A percentile compares a stretch with the other conserved stretches of the same genome.
phyloP scores from a whole-genome alignment of 2,888 invertebrate species.

The Eristalis tenax region DNA sequence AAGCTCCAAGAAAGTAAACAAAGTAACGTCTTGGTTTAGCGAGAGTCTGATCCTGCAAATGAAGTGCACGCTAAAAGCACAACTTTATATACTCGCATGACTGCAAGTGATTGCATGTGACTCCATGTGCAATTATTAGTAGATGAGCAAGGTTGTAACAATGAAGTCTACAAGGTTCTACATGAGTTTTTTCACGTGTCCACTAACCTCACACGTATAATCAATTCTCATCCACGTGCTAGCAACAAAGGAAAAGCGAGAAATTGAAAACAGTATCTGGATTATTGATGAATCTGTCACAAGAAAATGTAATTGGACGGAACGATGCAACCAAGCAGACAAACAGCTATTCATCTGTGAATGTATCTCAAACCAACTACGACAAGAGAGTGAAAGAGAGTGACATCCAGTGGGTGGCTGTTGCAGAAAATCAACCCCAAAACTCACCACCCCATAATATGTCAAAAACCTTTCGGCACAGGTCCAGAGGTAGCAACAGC shows the following conservation, averaged over 20 bases:
- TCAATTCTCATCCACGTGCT: constrained; percentile 1
- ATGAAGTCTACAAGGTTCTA: constrained; percentile 6
- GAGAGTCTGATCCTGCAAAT: too few relatives aligned
- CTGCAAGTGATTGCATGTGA: background rate
- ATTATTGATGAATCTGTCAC: constrained; percentile 74
- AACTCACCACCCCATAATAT: constrained; percentile 56
- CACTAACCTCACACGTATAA: constrained; percentile 37
- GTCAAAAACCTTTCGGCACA: constrained; percentile 61
- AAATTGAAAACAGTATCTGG: constrained; percentile 73
- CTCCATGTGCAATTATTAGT: background rate
- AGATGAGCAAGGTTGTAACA: background rate
- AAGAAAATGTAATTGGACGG: constrained; percentile 74
- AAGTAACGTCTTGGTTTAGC: too few relatives aligned
- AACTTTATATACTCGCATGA: too few relatives aligned
- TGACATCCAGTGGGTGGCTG: constrained; percentile 18
- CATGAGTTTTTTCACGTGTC: constrained; percentile 46
- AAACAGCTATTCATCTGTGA: constrained; percentile 73
- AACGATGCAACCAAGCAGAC: constrained; percentile 73
- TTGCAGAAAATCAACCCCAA: constrained; percentile 48
- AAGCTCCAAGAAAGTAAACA: too few relatives aligned
- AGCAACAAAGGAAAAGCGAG: constrained; percentile 22
- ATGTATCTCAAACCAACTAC: constrained; percentile 67
- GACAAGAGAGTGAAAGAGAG: constrained; percentile 59
- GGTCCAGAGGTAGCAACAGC: background rate
- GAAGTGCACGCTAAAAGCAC: too few relatives aligned